Conservation (phyloP, 2,113 vertebrate species). For the Pelecanoides urinatrix region DNA sequence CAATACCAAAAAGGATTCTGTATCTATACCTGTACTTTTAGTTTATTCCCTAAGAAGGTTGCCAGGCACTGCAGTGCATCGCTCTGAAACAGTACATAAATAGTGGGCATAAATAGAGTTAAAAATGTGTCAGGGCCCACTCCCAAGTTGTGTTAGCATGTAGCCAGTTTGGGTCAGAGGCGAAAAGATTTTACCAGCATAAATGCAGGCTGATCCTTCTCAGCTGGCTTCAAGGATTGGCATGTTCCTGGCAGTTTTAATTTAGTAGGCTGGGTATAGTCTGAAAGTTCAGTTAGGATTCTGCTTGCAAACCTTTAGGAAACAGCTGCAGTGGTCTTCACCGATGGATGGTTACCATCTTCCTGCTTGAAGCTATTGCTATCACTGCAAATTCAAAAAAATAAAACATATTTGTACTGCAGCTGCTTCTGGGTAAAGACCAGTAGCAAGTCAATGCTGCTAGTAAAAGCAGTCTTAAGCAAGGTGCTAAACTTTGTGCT, state of each 20-base stretch:
- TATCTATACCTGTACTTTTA: neutral
- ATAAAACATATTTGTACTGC: neutral
- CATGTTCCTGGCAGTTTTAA: neutral
- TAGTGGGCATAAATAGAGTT: neutral
- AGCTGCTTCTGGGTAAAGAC: neutral
- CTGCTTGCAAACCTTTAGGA: neutral
- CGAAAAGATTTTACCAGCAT: neutral
- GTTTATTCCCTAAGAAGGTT: neutral
- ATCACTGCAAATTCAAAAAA: neutral
- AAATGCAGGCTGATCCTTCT: neutral
- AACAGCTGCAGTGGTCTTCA: neutral
- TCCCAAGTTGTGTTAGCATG: accelerated
- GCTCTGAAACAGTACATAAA: neutral
- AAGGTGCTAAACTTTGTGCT: neutral
- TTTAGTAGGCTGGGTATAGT: neutral
- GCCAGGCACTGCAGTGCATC: neutral
- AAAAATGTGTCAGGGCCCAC: neutral
- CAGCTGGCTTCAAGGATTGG: neutral
- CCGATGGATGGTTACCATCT: neutral
- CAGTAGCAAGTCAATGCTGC: neutral
- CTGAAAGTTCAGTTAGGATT: neutral
- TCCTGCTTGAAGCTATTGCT: neutral
- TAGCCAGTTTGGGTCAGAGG: neutral
- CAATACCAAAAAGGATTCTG: neutral
- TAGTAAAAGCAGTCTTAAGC: neutral